These are phyloP conservation scores for Ectemnius continuus DNA, from an alignment of 2,888 invertebrate genomes.

Conservation along the genomic window DNA sequence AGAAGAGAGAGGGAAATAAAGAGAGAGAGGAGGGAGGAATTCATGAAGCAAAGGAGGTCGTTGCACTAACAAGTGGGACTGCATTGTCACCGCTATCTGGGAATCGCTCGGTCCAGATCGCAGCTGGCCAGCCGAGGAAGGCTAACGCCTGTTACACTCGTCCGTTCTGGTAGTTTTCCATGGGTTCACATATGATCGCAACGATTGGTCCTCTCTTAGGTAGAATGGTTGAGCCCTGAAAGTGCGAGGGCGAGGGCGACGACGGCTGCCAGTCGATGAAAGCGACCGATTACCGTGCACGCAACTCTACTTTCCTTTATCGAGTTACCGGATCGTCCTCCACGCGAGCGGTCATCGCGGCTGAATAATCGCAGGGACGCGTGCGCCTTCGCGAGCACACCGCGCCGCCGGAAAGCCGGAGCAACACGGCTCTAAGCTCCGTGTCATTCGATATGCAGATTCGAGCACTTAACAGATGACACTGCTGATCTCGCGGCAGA, in stretches of 20 bases:
- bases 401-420: not conserved
- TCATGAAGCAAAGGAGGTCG: not conserved
- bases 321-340: constrained; percentile 34
- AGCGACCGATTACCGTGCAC: constrained; percentile 27
- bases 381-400: not conserved
- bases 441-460: too few relatives aligned
- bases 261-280: constrained; percentile 13
- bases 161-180: not conserved
- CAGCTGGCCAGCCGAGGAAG: not conserved
- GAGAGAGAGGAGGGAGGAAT: not conserved
- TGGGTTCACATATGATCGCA: too few relatives aligned
- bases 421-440: too few relatives aligned
- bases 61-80: constrained; percentile 7
- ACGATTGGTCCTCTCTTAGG: too few relatives aligned
- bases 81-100: constrained; percentile 5
- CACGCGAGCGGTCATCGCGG: constrained; percentile 3
- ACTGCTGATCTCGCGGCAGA: too few relatives aligned
- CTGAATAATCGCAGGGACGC: constrained; percentile 6
- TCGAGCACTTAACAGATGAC: too few relatives aligned
- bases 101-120: constrained; percentile 10
- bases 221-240: too few relatives aligned
- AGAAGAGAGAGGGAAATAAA: too few relatives aligned
- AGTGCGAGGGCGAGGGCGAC: too few relatives aligned
- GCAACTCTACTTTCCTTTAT: constrained; percentile 34
- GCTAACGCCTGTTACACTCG: not conserved